A percentile compares a stretch with the other conserved stretches of the same genome.
phyloP scores from a whole-genome alignment of 2,888 invertebrate species.

The Incurvaria masculella region DNA sequence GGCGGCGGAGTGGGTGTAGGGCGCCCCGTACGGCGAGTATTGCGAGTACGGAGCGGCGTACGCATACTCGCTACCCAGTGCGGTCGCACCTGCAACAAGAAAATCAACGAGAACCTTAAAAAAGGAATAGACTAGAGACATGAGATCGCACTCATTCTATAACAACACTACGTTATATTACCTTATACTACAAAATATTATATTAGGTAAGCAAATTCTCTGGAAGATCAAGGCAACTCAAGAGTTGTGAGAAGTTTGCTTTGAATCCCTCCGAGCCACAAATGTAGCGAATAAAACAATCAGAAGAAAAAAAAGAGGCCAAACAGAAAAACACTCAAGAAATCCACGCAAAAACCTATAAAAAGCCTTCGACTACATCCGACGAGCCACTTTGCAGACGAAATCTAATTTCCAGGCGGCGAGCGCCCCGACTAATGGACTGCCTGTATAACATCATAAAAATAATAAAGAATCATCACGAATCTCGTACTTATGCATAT shows the following conservation, averaged over 20 bases:
- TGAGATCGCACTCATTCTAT: too few relatives aligned
- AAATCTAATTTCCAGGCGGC: constrained; percentile 45
- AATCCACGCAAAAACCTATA: constrained; percentile 28
- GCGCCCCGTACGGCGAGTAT: constrained; percentile 48
- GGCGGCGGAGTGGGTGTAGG: constrained; percentile 51
- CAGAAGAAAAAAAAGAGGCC: constrained; percentile 38
- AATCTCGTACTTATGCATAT: constrained; percentile 42
- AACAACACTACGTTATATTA: too few relatives aligned
- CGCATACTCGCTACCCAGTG: constrained; percentile 62
- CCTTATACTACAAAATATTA: not conserved
- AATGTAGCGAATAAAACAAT: constrained; percentile 33
- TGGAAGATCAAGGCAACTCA: not conserved
- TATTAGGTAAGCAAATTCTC: not conserved
- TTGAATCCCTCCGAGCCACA: not conserved
- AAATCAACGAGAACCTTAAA: not conserved
- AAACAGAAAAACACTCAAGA: constrained; percentile 40
- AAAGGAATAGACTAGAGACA: not conserved
- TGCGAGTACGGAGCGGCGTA: constrained; percentile 63
- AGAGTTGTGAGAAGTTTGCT: not conserved
- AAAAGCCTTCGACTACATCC: constrained; percentile 47
- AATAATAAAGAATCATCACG: constrained; percentile 31
- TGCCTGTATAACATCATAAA: constrained; percentile 41
- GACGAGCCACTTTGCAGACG: constrained; percentile 37
- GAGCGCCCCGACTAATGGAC: not conserved
- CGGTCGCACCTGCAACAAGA: constrained; percentile 39